phyloP scores from a whole-genome alignment of 1,140 invertebrate genomes.

The Lordiphosa mommai region DNA sequence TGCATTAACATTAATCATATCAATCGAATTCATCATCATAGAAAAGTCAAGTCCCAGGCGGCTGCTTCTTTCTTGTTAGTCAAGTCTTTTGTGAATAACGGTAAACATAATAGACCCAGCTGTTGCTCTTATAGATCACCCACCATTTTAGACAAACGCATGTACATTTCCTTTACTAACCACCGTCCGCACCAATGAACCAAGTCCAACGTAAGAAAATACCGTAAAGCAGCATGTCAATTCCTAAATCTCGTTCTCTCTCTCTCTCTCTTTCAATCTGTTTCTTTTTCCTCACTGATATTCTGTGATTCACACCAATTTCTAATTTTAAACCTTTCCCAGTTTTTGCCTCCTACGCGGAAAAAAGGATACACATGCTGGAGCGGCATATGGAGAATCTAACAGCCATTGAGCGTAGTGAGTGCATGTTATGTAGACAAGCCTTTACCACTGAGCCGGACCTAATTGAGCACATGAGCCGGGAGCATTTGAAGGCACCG shows the following conservation, averaged over 20 bases:
- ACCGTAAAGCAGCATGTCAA: slow-evolving; percentile 48
- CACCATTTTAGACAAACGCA: slow-evolving; percentile 49
- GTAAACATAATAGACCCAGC: slow-evolving; percentile 53
- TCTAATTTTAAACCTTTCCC: neutral
- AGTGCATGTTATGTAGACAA: slow-evolving; percentile 71
- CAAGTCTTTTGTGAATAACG: slow-evolving; percentile 49
- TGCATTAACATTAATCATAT: slow-evolving; percentile 51
- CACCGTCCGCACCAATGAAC: slow-evolving; percentile 2
- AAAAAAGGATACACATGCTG: slow-evolving; percentile 72
- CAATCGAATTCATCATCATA: slow-evolving; percentile 55
- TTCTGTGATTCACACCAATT: neutral
- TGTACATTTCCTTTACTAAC: slow-evolving; percentile 26
- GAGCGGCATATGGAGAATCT: slow-evolving; percentile 64
- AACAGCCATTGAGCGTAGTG: slow-evolving; percentile 65
- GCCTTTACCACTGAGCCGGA: slow-evolving; percentile 50
- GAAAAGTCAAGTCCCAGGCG: slow-evolving; percentile 31
- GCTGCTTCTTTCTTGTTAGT: slow-evolving; percentile 59
- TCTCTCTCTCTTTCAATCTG: no score
- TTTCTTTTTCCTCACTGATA: neutral
- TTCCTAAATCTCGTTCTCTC: slow-evolving; percentile 8
- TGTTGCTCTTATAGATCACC: slow-evolving; percentile 32
- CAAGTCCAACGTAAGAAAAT: slow-evolving; percentile 25
- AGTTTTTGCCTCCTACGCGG: slow-evolving; percentile 68
- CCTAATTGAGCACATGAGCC: slow-evolving; percentile 55
- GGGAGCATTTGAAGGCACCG: slow-evolving; percentile 43